A percentile compares a stretch with the other conserved stretches of the same genome.
These are phyloP conservation scores for Oenanthe oenanthe DNA, from an alignment of 2,113 vertebrate genomes.

Conservation along the genomic window DNA sequence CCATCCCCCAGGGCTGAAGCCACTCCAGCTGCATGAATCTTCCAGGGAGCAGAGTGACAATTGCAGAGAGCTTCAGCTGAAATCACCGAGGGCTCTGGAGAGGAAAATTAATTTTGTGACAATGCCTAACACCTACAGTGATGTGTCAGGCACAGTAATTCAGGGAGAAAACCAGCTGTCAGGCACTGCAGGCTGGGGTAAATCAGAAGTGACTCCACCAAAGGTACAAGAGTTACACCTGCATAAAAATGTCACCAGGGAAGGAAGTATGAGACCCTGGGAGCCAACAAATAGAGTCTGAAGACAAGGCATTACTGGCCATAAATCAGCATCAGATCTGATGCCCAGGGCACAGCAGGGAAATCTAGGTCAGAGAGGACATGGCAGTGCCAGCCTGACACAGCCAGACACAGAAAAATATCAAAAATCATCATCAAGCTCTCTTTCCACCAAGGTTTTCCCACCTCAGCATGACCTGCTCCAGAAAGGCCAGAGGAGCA, in stretches of 20 bases:
- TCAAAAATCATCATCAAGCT: not conserved
- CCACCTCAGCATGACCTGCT: not conserved
- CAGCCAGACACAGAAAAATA: not conserved
- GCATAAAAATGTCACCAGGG: not conserved
- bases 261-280: not conserved
- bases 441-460: not conserved
- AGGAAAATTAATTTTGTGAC: slow-evolving; percentile 54
- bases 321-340: slow-evolving; percentile 12
- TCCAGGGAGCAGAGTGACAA: not conserved
- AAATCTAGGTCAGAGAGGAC: slow-evolving; percentile 30
- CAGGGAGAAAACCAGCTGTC: slow-evolving; percentile 10
- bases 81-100: not conserved
- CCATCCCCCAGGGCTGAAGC: not conserved
- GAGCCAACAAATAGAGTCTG: not conserved
- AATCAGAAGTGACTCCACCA: not conserved
- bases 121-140: not conserved
- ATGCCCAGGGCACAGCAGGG: not conserved
- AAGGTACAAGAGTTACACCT: not conserved
- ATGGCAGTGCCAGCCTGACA: rapidly evolving
- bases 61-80: not conserved
- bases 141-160: not conserved
- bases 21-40: not conserved
- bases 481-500: not conserved
- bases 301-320: not conserved
- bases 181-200: not conserved